A percentile compares a stretch with the other conserved stretches of the same genome.
Evolutionary conservation across 2,113 vertebrate genomes (phyloP).

Genomic region (Scophthalmus maximus): DNA sequence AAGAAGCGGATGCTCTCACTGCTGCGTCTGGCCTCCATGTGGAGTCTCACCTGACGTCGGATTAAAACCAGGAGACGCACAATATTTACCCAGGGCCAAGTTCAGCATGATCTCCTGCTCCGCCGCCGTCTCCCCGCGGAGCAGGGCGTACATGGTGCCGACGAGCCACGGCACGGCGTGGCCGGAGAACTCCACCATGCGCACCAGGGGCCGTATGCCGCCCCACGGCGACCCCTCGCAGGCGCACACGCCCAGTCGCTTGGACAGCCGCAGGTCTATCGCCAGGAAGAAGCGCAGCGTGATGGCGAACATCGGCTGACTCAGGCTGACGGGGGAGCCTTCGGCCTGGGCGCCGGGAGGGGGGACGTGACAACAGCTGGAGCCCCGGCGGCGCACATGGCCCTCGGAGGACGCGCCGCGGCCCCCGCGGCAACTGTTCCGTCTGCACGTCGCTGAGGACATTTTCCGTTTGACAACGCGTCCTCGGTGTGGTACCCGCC

Average conservation of each 20-base stretch:
- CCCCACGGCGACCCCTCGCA: slow-evolving; percentile 89
- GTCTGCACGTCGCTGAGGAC: slow-evolving; percentile 69
- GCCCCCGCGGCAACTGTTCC: slow-evolving; percentile 69
- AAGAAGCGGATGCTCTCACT: too few relatives aligned
- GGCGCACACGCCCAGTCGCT: slow-evolving; percentile 90
- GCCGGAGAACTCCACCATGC: slow-evolving; percentile 90
- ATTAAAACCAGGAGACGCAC: neutral
- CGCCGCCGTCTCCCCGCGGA: slow-evolving; percentile 83
- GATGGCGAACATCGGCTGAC: slow-evolving; percentile 88
- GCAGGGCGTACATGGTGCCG: slow-evolving; percentile 86
- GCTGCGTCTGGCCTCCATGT: too few relatives aligned
- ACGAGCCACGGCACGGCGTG: slow-evolving; percentile 89
- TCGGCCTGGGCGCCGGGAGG: slow-evolving; percentile 71
- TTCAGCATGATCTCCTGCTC: slow-evolving; percentile 91
- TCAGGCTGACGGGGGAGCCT: slow-evolving; percentile 87
- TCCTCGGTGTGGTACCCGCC: neutral
- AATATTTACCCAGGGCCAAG: slow-evolving; percentile 87
- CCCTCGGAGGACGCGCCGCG: slow-evolving; percentile 74
- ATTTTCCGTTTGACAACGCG: slow-evolving; percentile 44
- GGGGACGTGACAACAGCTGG: slow-evolving; percentile 72
- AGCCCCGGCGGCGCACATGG: slow-evolving; percentile 82
- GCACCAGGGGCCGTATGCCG: slow-evolving; percentile 87
- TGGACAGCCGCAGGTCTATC: slow-evolving; percentile 91
- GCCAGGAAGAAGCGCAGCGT: slow-evolving; percentile 90
- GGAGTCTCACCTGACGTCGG: too few relatives aligned